Evolutionary conservation across 1,140 invertebrate species (phyloP), one percentile per base, ranked within the genome.

Genomic region (Sipha flava): DNA sequence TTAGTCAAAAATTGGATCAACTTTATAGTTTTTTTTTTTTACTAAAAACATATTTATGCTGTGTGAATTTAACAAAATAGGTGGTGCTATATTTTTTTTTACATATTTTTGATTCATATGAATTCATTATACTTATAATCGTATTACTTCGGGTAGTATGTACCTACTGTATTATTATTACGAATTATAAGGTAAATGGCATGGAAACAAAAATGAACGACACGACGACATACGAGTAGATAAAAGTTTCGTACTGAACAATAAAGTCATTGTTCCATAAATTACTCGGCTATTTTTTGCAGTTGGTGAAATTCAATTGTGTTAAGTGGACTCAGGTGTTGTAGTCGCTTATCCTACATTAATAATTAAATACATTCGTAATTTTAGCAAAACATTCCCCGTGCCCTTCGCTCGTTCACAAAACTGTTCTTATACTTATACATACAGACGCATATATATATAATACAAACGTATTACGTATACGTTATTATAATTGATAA

Each of bases 301-400:
- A 14, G 18, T 54, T 10, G 29, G 47, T n/a, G 45, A 54, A 75
- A 75, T 75, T 52, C 70, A 75, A 52, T 75, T 34, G 70, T 34
- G 70, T 54, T 52, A 54, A 75, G 70, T 75, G 70, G 29, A 31
- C 49, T 37, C 70, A 75, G 70, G 70, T 75, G 70, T 54, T 54
- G 18, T 54, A 52, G 49, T 75, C 70, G 26, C 49, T 54, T 37
- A 37, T 37, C 29, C 1, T 9, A 54, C 47, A 37, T 75, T 34
- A 75, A 75, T 75, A 75, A 75, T 75, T 75, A 75, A 72, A 70
- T 47, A 70, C 23, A 12, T 7, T 18, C 14, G 23, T 23, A 43
- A 29, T 68, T 68, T 68, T 47, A n/a, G 34, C 64, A 21, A 43
- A 43, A 66, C 34, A n/a, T n/a, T n/a, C n/a, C 26, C 14, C 37